Base-by-base conservation (phyloP, 2,113 vertebrate genomes). In the Dasyornis broadbenti region DNA sequence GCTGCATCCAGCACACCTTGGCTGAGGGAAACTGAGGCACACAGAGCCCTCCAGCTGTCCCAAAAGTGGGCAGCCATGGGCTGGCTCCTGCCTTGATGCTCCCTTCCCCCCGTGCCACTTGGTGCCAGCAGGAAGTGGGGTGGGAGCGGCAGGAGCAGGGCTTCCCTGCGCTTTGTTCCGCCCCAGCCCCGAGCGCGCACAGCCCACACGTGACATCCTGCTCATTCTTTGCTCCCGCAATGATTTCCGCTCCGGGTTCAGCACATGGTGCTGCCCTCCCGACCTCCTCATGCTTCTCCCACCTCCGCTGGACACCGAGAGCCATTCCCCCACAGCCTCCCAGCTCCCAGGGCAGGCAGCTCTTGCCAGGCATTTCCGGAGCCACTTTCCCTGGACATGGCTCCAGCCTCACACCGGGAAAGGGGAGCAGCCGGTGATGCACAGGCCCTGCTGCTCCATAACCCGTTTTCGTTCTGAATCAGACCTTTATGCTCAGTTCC, bases 141-240 rank as follows among this genome's bases (percentile, higher is more conserved):
- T 85, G 96, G 95, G 94, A 91, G 93, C 39, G 50, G 92, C 81
- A 49, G 3, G 85, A 83, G 86, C 65, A 31, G 95, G 94, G 94
- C 57, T 96, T 82, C 95, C 94, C 96, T 72, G 35, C 1, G 84
- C 96, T 97, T 95, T 97, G 96, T 92, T 91, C 87, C 94, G 45
- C 90, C 83, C 94, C 86, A 18, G 89, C 81, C 66, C 69, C 4
- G 7, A 65, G 68, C 23, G 1, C 86, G 9, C 71, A 15, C 12
- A 1, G 92, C 68, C 27, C 6, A 28, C 96, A 95, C 61, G 81
- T 92, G 93, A 96, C 35, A 92, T 95, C 94, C 95, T 95, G 95
- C 94, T 85, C 95, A 47, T 89, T 96, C 93, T 88, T 35, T 4
- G 42, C 95, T 91, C 87, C 70, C 83, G 59, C 21, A 1, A 82